Evolutionary conservation across 37 sponge, comb jelly and placozoan species (phyloP).

Genomic region (Tethya wilhelma): DNA sequence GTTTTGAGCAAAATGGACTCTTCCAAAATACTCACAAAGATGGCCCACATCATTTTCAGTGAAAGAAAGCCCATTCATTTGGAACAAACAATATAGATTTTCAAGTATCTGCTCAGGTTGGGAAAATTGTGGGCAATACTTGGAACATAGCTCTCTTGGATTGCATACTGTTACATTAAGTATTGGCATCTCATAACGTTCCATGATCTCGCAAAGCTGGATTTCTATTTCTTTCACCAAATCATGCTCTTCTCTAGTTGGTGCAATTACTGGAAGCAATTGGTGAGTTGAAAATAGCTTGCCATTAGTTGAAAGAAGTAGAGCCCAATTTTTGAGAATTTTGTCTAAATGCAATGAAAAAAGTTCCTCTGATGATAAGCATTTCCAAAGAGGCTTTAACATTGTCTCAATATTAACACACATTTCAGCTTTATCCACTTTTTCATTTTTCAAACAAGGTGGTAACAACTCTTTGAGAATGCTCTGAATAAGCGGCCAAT

Average conservation of each 20-base stretch:
- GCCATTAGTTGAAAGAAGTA: background rate
- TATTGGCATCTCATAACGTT: background rate
- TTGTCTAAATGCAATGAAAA: background rate
- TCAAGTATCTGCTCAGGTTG: background rate
- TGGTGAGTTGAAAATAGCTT: background rate
- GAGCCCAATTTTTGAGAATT: slow-evolving; percentile 8
- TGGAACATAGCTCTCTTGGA: background rate
- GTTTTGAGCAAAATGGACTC: background rate
- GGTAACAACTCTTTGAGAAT: background rate
- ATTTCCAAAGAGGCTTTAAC: slow-evolving; percentile 16
- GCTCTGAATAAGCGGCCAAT: background rate
- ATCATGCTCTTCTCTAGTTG: no score
- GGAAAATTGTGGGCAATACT: background rate
- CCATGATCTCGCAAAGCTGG: background rate
- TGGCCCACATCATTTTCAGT: background rate
- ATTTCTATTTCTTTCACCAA: background rate
- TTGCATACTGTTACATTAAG: background rate
- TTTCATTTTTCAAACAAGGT: background rate
- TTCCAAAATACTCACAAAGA: background rate
- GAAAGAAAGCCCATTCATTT: background rate
- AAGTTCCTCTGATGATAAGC: background rate
- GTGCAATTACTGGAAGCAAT: background rate
- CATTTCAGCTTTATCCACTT: background rate
- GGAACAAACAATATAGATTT: background rate
- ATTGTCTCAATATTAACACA: background rate